Evolutionary conservation across 2,113 vertebrate genomes (phyloP).

Genomic region (Lepidothrix coronata): DNA sequence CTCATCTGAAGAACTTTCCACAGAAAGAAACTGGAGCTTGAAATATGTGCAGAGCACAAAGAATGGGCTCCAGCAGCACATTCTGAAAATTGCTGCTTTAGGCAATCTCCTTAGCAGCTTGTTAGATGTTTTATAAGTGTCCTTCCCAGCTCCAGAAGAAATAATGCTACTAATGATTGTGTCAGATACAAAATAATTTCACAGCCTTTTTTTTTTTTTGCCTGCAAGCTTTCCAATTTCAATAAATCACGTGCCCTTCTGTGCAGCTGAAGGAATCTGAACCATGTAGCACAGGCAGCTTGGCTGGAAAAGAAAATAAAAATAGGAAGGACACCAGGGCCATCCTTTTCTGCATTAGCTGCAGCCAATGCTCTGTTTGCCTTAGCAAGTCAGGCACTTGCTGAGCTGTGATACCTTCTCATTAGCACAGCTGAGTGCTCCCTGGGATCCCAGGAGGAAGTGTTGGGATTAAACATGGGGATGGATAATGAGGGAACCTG

Average conservation of each 20-base stretch:
- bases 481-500: neutral
- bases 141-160: constrained; percentile 35
- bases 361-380: neutral
- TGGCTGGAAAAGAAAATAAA: neutral
- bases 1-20: neutral
- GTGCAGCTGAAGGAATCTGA: neutral
- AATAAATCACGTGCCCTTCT: neutral
- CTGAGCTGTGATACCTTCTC: neutral
- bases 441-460: neutral
- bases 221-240: neutral
- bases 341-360: neutral
- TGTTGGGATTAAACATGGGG: neutral
- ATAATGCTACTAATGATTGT: constrained; percentile 43
- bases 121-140: constrained; percentile 52
- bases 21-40: neutral
- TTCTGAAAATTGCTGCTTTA: constrained; percentile 33
- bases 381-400: neutral
- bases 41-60: neutral
- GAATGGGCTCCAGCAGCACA: neutral
- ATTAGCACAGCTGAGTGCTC: rapidly evolving
- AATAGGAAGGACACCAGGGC: neutral
- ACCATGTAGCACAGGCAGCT: neutral
- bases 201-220: constrained; percentile 4
- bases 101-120: constrained; percentile 48
- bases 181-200: constrained; percentile 55